These are phyloP conservation scores for Poecilia latipinna DNA, from an alignment of 2,113 vertebrate species.

Conservation along the genomic window DNA sequence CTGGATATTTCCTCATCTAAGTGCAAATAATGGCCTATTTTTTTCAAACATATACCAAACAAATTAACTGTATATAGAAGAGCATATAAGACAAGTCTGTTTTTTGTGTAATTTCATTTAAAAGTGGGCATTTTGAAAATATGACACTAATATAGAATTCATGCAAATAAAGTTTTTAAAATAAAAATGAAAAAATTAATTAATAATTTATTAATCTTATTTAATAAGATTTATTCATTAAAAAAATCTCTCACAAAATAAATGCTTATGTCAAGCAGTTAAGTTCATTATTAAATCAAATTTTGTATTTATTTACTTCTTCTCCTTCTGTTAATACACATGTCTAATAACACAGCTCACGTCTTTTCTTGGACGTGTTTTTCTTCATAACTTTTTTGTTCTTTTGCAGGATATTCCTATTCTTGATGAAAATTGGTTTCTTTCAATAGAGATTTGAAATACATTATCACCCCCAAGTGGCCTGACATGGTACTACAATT, in stretches of 20 bases:
- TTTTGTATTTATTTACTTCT: background rate
- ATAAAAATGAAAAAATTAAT: background rate
- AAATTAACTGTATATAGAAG: background rate
- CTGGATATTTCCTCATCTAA: background rate
- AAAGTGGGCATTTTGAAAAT: background rate
- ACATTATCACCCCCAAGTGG: conserved; percentile 45
- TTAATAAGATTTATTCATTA: background rate
- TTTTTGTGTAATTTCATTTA: background rate
- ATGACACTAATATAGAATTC: background rate
- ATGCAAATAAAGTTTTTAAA: background rate
- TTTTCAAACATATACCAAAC: too few relatives aligned
- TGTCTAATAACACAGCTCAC: background rate
- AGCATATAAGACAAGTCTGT: background rate
- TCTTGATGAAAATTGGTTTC: too few relatives aligned
- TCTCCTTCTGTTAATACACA: background rate
- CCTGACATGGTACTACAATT: conserved; percentile 1
- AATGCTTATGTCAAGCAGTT: background rate
- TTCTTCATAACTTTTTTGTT: background rate
- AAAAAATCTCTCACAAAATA: background rate
- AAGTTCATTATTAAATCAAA: background rate
- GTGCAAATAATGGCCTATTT: background rate
- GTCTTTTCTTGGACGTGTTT: background rate
- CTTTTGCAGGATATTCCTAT: background rate
- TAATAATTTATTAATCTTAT: too few relatives aligned
- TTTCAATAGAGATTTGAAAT: background rate